A percentile compares a stretch with the other conserved stretches of the same genome.
Evolutionary conservation across 2,888 invertebrate species (phyloP).

Genomic region (Slavum lentiscoides): DNA sequence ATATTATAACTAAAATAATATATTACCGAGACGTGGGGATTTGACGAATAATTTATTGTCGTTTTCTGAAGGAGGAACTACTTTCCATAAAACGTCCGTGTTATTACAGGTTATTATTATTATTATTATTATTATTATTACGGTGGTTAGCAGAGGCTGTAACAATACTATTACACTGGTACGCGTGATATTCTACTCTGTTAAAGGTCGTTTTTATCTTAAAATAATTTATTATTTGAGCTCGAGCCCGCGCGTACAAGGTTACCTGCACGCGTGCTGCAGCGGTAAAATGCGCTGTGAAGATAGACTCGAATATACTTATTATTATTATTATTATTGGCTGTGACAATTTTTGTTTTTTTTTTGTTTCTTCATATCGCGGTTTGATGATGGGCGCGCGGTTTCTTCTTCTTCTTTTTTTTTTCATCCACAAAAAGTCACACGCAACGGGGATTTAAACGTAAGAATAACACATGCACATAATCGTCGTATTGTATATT

Average conservation of each 20-base stretch:
- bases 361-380: not conserved
- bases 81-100: no score
- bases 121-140: no score
- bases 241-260: not conserved
- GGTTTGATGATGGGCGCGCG: not conserved
- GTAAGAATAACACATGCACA: no score
- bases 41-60: no score
- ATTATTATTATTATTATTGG: not conserved
- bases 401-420: no score
- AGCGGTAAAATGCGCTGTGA: not conserved
- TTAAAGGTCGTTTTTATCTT: constrained; percentile 21
- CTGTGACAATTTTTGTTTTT: not conserved
- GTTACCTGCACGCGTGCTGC: not conserved
- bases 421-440: no score
- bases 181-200: not conserved
- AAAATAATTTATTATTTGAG: constrained; percentile 24
- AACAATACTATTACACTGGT: not conserved
- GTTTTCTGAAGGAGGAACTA: no score
- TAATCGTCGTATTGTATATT: no score
- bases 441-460: no score
- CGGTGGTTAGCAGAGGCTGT: not conserved
- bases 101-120: no score
- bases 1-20: no score
- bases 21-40: no score
- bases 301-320: not conserved